Base-by-base conservation (phyloP, 2,113 vertebrate genomes). In the Centropus bengalensis region DNA sequence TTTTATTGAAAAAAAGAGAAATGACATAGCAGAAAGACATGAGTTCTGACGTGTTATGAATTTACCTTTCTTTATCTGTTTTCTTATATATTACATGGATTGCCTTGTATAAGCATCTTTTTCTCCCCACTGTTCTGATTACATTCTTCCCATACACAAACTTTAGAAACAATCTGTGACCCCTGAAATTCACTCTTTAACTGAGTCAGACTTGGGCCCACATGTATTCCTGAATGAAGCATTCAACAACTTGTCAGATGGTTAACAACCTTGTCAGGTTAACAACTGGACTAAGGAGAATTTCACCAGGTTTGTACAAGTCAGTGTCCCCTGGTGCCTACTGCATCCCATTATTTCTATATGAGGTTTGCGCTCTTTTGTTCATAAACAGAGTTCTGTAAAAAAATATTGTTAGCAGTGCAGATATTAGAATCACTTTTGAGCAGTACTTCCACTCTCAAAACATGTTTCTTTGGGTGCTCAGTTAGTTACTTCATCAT, bases 151-250 rank as follows among this genome's bases (percentile, higher is more conserved):
- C 47, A 47, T 24, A n/a, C 6, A 47, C 21, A 64, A 85, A 47
- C 4, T 7, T 30, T 24, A 40, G 38, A 68, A 62, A 77, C 13
- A 44, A 18, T 20, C 19, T 33, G 9, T 69, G 21, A 63, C 55
- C 17, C 28, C 32, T 36, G 15, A 47, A 81, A 67, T 2, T 64
- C 27, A 3, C 0, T 33, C 1, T 40, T 44, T 17, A 68, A 5
- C 2, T 62, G 19, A 5, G 3, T 71, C 36, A 66, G 30, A 32
- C n/a, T 82, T 68, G 1, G 2, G 19, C 4, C 5, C 2, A 15
- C 14, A 40, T 0, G 6, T 75, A 66, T 70, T 89, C 40, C 26
- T 30, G 18, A 49, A 26, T 0, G 1, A 68, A 44, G 1, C 5
- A 47, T 52, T 15, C 17, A 30, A 47, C 6, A 2, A 5, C 66